Evolutionary conservation across 2,797 vertebrate genomes (phyloP), one percentile per base, ranked within the genome.

Genomic region (Tragopan temminckii): DNA sequence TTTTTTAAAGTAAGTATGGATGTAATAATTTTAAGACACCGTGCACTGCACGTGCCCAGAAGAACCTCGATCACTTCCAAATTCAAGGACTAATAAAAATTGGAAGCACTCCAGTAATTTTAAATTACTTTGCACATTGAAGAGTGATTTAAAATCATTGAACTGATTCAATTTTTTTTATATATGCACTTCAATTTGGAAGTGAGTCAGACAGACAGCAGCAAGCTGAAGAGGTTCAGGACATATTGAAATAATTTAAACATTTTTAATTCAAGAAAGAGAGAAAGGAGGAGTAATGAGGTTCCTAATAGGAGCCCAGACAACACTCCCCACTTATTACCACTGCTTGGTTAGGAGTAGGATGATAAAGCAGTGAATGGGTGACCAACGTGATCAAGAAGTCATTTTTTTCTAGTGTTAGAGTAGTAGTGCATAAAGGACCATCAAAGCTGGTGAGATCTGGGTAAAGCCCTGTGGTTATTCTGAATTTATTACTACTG

Each of bases 41-140:
- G 82, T 89, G 95, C 78, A 86, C 90, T 96, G 96, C 97, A 97
- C 96, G 97, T 97, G 96, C 96, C 94, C 97, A 97, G 97, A 98
- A 97, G 93, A 96, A 77, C 93, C 96, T 94, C 52, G 80, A 97
- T 97, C 91, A 93, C 96, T 98, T 97, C 97, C 97, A 97, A 97
- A 98, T 97, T 98, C 97, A 98, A 98, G 97, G 97, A 97, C 97
- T 98, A 97, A 98, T 98, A 98, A 98, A 98, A 98, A 98, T 96
- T 97, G 97, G 97, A 98, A 98, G 96, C 97, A 98, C 97, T 98
- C 96, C 98, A 98, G 97, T 98, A 98, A 97, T 97, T 98, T 98
- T 98, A 97, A 98, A 98, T 98, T 98, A 97, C 97, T 98, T 97
- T 97, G 95, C 96, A 98, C 97, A 80, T 97, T 96, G 96, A 98